These are phyloP conservation scores for Meteorus cinctellus DNA, from an alignment of 2,888 invertebrate genomes.

Conservation along the genomic window DNA sequence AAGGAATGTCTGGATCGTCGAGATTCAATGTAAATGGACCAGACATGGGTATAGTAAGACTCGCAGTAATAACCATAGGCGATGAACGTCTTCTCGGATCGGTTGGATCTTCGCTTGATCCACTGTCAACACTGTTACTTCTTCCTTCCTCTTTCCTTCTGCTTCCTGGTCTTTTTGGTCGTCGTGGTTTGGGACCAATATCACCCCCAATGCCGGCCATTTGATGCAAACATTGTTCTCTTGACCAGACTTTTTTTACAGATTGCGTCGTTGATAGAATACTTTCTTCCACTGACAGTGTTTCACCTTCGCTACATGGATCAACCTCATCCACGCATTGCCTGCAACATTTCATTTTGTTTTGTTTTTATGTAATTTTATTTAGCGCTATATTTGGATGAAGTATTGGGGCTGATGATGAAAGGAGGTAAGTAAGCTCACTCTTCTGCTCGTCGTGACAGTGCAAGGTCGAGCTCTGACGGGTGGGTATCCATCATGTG, in stretches of 20 bases:
- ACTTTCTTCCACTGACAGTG: conserved; percentile 66
- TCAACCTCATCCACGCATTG: conserved; percentile 69
- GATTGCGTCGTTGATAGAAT: conserved; percentile 56
- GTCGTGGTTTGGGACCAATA: conserved; percentile 76
- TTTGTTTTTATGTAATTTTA: neutral
- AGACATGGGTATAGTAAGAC: conserved; percentile 84
- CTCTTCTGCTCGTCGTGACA: conserved; percentile 72
- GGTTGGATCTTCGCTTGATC: conserved; percentile 70
- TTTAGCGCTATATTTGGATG: neutral
- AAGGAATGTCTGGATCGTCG: conserved; percentile 81
- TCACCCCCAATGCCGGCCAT: conserved; percentile 75
- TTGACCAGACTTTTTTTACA: conserved; percentile 78
- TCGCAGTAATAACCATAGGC: conserved; percentile 83
- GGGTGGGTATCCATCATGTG: conserved; percentile 91
- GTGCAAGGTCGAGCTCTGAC: conserved; percentile 81
- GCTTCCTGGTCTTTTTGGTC: conserved; percentile 71
- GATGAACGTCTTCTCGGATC: conserved; percentile 77
- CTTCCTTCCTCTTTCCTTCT: conserved; percentile 74
- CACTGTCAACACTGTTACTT: conserved; percentile 75
- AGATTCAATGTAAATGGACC: conserved; percentile 76
- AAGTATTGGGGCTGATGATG: neutral
- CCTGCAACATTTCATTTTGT: conserved; percentile 50
- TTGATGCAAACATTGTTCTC: conserved; percentile 80
- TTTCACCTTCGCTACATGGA: conserved; percentile 69
- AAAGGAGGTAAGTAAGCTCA: conserved; percentile 60